Evolutionary conservation across 2,113 vertebrate species (phyloP).

Genomic region (Silurus asotus): DNA sequence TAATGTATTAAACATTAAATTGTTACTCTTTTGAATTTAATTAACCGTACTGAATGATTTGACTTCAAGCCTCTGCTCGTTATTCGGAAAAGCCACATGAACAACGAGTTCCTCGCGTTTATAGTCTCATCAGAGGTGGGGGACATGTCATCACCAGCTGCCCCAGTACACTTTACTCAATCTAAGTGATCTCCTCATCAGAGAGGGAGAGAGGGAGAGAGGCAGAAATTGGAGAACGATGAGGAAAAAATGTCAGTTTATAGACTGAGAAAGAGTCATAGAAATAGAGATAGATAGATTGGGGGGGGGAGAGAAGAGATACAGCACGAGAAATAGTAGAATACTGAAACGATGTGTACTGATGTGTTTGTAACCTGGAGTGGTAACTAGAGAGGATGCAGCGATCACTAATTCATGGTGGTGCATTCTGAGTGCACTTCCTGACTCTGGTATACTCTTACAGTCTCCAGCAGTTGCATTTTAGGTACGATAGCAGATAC

Average conservation of each 20-base stretch:
- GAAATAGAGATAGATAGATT: not conserved
- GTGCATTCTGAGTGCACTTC: conserved; percentile 40
- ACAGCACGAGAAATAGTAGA: not conserved
- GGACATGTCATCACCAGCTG: conserved; percentile 21
- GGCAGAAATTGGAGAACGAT: not conserved
- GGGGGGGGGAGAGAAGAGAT: not conserved
- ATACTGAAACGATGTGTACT: not conserved
- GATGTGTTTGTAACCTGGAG: conserved; percentile 33
- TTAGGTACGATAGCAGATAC: conserved; percentile 1
- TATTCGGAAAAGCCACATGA: conserved; percentile 1
- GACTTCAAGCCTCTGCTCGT: not conserved
- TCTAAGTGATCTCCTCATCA: conserved; percentile 3
- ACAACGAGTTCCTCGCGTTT: conserved; percentile 10
- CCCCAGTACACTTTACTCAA: conserved; percentile 2
- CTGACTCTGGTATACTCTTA: conserved; percentile 48
- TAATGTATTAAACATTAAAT: not conserved
- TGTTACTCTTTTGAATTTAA: too few relatives aligned
- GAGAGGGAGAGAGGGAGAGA: not conserved
- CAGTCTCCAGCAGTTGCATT: conserved; percentile 16
- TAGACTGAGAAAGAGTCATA: not conserved
- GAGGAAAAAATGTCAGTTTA: not conserved
- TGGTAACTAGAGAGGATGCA: conserved; percentile 39
- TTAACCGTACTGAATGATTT: not conserved
- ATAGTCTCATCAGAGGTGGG: conserved; percentile 25
- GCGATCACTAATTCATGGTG: conserved; percentile 55